Percentiles rank a stretch among this genome's conserved stretches.
Conservation (phyloP, 1,140 invertebrate genomes). For the Laodelphax striatellus region DNA sequence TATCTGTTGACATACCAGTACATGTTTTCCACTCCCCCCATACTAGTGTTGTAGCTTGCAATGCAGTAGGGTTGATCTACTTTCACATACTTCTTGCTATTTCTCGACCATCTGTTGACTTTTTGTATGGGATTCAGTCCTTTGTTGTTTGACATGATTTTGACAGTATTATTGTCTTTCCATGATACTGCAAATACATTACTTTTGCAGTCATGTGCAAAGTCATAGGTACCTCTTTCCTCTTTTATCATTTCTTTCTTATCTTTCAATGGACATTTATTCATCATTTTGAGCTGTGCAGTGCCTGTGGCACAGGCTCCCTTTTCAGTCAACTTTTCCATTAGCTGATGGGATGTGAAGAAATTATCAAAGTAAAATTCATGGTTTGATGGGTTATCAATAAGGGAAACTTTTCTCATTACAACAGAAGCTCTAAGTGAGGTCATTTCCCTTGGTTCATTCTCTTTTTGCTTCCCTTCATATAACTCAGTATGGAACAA, state of each 20-base stretch:
- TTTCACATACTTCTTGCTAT: conserved; percentile 14
- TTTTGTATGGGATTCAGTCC: conserved; percentile 13
- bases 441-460: too few relatives aligned
- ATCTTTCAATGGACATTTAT: conserved; percentile 3
- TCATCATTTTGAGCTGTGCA: not conserved
- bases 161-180: conserved; percentile 19
- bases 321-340: too few relatives aligned
- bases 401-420: too few relatives aligned
- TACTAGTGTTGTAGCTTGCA: conserved; percentile 18
- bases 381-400: too few relatives aligned
- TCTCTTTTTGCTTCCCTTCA: too few relatives aligned
- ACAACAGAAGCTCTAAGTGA: too few relatives aligned
- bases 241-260: conserved; percentile 1
- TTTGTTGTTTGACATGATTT: conserved; percentile 16
- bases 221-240: conserved; percentile 1
- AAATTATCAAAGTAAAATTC: too few relatives aligned
- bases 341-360: too few relatives aligned
- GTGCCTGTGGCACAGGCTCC: not conserved
- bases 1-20: too few relatives aligned
- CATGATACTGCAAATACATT: conserved; percentile 9
- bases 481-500: too few relatives aligned
- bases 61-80: conserved; percentile 17
- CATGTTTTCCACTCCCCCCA: conserved; percentile 15
- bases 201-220: not conserved
- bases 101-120: conserved; percentile 17